These are phyloP conservation scores for Beris morrisii DNA, from an alignment of 2,888 invertebrate species.

Conservation along the genomic window DNA sequence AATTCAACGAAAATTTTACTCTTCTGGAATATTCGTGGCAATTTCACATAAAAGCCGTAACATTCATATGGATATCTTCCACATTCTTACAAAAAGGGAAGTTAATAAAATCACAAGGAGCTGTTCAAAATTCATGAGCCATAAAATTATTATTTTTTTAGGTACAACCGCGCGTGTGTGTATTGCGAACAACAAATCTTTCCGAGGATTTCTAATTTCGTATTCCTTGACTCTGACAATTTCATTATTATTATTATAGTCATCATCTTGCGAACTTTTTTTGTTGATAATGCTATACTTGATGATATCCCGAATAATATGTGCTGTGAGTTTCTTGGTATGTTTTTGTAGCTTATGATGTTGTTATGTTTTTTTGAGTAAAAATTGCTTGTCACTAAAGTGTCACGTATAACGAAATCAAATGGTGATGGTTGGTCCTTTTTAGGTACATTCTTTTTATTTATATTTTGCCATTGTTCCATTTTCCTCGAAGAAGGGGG, in stretches of 20 bases:
- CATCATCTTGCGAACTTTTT: neutral
- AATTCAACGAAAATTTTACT: too few relatives aligned
- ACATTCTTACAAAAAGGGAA: too few relatives aligned
- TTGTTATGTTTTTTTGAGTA: neutral
- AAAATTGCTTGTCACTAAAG: neutral
- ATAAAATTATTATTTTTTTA: too few relatives aligned
- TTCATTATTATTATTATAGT: conserved; percentile 11
- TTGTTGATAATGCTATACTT: neutral
- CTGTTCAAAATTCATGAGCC: too few relatives aligned
- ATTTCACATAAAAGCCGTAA: too few relatives aligned
- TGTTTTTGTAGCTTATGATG: too few relatives aligned
- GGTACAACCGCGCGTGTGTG: too few relatives aligned
- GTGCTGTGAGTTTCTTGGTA: too few relatives aligned
- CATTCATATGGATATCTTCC: too few relatives aligned
- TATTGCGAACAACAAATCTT: neutral
- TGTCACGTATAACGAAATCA: neutral
- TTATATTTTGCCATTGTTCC: neutral
- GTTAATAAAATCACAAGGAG: too few relatives aligned
- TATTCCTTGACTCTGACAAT: conserved; percentile 8
- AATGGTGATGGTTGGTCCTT: neutral
- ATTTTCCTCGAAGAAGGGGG: neutral
- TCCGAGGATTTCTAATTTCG: neutral
- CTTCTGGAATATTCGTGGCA: too few relatives aligned
- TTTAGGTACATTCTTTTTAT: neutral
- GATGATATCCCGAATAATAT: neutral